Conservation (phyloP, 2,113 vertebrate genomes). For the Aldabrachelys gigantea region DNA sequence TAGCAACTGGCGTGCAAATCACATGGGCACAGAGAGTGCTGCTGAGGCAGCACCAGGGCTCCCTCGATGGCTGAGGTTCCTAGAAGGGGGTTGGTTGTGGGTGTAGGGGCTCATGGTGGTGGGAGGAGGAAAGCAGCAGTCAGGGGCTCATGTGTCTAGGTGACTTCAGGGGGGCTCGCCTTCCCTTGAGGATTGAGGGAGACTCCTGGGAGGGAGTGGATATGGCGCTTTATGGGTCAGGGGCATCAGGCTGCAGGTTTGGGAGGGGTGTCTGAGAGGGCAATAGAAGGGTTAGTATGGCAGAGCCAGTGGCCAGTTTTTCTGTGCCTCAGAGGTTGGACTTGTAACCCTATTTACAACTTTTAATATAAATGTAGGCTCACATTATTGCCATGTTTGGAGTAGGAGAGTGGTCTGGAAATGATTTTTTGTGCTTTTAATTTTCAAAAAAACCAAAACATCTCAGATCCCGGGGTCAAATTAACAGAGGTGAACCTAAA, state of each 20-base stretch:
- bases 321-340: too few species aligned
- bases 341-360: too few species aligned
- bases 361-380: too few species aligned
- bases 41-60: background rate
- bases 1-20: background rate
- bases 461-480: background rate
- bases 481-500: background rate
- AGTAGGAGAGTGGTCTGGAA: too few species aligned
- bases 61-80: background rate
- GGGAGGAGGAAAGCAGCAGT: background rate
- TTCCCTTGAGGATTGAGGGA: background rate
- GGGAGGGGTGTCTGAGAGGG: too few species aligned
- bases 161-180: background rate
- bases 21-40: background rate
- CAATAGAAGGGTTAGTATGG: too few species aligned
- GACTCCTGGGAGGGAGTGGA: background rate
- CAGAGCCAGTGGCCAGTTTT: background rate
- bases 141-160: background rate
- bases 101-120: background rate
- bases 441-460: background rate
- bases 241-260: background rate
- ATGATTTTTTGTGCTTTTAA: background rate
- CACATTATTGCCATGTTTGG: too few species aligned
- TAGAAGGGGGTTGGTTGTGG: background rate
- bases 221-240: background rate